Evolutionary conservation across 2,113 vertebrate genomes (phyloP), one percentile per base, ranked within the genome.

Genomic region (Elanus axillaris): DNA sequence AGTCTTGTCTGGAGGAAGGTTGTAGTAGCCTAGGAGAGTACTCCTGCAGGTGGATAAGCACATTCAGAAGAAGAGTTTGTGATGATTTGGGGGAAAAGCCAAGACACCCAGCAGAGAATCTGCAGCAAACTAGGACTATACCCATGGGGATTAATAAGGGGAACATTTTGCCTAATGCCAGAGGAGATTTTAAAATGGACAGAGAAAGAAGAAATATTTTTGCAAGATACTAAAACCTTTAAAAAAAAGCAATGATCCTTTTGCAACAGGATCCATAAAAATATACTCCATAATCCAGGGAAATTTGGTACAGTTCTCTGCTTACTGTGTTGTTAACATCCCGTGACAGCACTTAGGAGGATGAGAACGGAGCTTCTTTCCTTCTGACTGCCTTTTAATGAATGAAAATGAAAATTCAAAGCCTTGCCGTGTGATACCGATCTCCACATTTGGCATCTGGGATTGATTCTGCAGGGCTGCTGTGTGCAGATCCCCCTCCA

Each of bases 371-470:
- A 92, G 48, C 36, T 84, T 45, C 68, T 85, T 94, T 52, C 83
- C 68, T 72, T 75, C 76, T 68, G 27, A 32, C 56, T 75, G 45
- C 48, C 29, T 84, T 84, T 82, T 85, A 92, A 84, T 86, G 73
- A 94, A 89, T 22, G 56, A 78, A 84, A 92, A 81, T 13, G 21
- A 85, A 94, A 94, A 91, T 58, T 68, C 69, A 81, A 91, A 89
- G 86, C 64, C 59, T 59, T 86, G 60, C 68, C 4, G 2, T 3
- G 13, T 38, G 88, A 53, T 60, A 34, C 79, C 60, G 10, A 72
- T 94, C 77, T 81, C 83, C 71, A 36, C 31, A 6, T 75, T 78
- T 45, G 73, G 64, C 58, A 91, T 56, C 68, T 74, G 64, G 83
- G 76, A 79, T 74, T 84, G 80, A 93, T 92, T 45, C 73, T 68